Base-by-base conservation (phyloP, 2,888 invertebrate species). In the Diarsia brunnea region DNA sequence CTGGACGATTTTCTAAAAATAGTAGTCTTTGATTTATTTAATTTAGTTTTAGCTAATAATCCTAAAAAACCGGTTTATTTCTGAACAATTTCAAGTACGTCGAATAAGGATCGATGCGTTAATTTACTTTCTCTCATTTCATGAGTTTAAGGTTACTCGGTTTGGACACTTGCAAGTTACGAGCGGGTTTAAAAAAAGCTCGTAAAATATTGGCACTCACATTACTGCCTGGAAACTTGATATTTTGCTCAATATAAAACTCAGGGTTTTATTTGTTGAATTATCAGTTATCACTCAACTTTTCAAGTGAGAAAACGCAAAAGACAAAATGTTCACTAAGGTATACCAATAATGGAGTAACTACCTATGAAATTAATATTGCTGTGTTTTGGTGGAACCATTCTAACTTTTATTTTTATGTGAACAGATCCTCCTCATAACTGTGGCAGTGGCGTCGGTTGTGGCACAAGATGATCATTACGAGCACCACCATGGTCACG, bases 401-500 rank as follows among this genome's bases (percentile, higher is more conserved):
- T 10, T 27, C 14, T 51, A 2, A 8, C 19, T 11, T 72, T 68
- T 8, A 11, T 69, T 45, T 14, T 73, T n/a, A 53, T 12, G 4
- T n/a, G 5, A 24, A 27, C 2, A 76, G 77, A 67, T 76, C n/a
- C n/a, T 76, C n/a, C 4, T 77, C 24, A 55, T 55, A 27, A 68
- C 67, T 4, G n/a, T 73, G 7, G 51, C 49, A 11, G 55, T 75
- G 19, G 55, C 55, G 11, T 31, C 27, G 0, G 68, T 68, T 0
- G 49, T 10, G 8, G 77, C 77, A 45, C 78, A 78, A 31, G 66
- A 71, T 5, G 61, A 72, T 5, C 70, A 79, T 19, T 8, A 73
- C 43, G 12, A 72, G 2, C 78, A 88, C 11, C 81, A 81, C 10
- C 84, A 90, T 53, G 86, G 81, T 12, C 87, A 89, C 92, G 88